Evolutionary conservation across 92 coral and sea anemone genomes (phyloP).

Genomic region (Epizoanthus rinbou): DNA sequence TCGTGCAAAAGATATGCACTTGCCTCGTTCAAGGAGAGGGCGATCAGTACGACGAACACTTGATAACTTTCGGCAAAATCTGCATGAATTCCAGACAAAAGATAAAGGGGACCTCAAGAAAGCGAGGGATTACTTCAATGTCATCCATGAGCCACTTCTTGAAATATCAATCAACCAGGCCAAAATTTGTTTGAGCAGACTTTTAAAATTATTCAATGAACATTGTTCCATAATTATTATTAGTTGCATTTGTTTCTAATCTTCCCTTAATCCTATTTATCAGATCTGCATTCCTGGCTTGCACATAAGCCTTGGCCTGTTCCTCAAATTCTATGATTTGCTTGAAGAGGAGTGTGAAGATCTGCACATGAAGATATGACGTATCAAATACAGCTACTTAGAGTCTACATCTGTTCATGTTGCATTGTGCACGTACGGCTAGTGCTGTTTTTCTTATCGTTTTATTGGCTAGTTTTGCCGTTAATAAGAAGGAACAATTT

Average conservation of each 20-base stretch:
- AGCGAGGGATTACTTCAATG: constrained; percentile 1
- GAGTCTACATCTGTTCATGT: too few relatives aligned
- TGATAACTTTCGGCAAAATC: background rate
- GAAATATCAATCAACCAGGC: background rate
- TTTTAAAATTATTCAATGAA: too few relatives aligned
- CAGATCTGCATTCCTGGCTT: constrained; percentile 27
- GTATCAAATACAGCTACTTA: too few relatives aligned
- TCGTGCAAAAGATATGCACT: background rate
- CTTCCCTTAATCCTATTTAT: background rate
- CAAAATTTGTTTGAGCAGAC: too few relatives aligned
- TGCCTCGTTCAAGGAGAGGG: background rate
- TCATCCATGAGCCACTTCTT: background rate
- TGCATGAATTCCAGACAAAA: background rate
- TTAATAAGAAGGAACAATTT: too few relatives aligned
- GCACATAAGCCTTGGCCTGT: constrained; percentile 26
- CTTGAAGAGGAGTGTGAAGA: too few relatives aligned
- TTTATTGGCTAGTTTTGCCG: too few relatives aligned
- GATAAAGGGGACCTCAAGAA: background rate
- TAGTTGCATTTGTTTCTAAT: too few relatives aligned
- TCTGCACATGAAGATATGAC: too few relatives aligned
- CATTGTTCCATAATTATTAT: too few relatives aligned
- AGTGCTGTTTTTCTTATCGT: too few relatives aligned
- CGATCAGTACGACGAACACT: background rate
- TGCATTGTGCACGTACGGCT: too few relatives aligned
- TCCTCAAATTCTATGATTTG: constrained; percentile 11